phyloP scores from a whole-genome alignment of 2,888 invertebrate genomes.

The Rhopalosiphum nymphaeae region DNA sequence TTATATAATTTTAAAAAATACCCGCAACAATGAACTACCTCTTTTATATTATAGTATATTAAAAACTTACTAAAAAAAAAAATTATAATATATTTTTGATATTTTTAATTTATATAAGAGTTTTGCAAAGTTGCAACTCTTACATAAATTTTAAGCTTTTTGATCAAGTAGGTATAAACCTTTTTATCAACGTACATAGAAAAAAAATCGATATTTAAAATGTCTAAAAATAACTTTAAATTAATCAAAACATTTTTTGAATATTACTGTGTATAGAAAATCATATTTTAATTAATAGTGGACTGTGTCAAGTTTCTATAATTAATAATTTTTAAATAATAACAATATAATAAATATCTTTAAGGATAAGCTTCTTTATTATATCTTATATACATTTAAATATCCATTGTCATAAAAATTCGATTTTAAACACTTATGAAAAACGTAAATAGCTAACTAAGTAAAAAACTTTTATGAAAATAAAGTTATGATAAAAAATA shows the following conservation, averaged over 20 bases:
- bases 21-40: not conserved
- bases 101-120: not conserved
- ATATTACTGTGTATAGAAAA: not conserved
- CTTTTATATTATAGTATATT: not conserved
- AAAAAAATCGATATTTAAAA: not conserved
- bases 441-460: not conserved
- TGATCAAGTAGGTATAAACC: not conserved
- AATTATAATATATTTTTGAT: not conserved
- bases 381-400: not conserved
- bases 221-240: not conserved
- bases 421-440: not conserved
- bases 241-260: not conserved
- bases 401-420: not conserved
- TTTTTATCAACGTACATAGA: not conserved
- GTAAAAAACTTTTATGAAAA: not conserved
- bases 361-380: not conserved
- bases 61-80: not conserved
- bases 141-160: not conserved
- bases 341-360: not conserved
- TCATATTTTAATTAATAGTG: not conserved
- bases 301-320: not conserved
- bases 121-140: not conserved
- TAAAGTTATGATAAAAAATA: not conserved
- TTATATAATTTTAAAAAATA: not conserved
- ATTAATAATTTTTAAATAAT: not conserved